Evolutionary conservation across 2,888 invertebrate species (phyloP), one percentile per base, ranked within the genome.

Genomic region (Napeogenes sylphis): DNA sequence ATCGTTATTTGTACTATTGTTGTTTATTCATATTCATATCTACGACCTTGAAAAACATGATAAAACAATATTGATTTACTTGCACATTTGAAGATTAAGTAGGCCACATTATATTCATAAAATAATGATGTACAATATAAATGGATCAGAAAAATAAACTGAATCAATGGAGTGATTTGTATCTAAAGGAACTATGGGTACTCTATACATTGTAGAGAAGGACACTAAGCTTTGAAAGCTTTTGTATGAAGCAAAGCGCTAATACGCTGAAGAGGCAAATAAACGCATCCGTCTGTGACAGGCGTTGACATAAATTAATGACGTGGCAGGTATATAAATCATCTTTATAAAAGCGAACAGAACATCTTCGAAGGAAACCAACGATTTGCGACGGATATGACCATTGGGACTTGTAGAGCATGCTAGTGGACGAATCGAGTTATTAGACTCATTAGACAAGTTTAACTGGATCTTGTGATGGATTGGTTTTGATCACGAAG

Each of bases 251-350:
- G 58, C 21, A 21, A 21, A 21, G 8, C 38, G 38, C 5, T 38
- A 38, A 38, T 6, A 6, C 21, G 21, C 38, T 38, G 38, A 38
- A 8, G 75, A 73, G 78, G 82, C 84, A 80, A 87, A 87, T 87
- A 85, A 85, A 82, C 72, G 79, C 80, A 85, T 87, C 87, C 85
- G 85, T 75, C 74, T 67, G 71, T 77, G 21, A 21, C 21, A 21
- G 21, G 75, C 78, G 84, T 75, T 85, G 87, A 85, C 86, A 87
- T 78, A 80, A 83, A 85, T 83, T 87, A 88, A 90, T 87, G 88
- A 81, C 82, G 76, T 78, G 79, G 78, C 89, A 89, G 88, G 88
- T 89, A 90, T 89, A 90, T 90, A 89, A 89, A 89, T 90, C 88
- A 89, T 88, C 80, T 77, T 80, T 72, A 82, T 85, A 87, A 87